Conservation (phyloP, 2,888 invertebrate genomes). For the Lymantria dispar region DNA sequence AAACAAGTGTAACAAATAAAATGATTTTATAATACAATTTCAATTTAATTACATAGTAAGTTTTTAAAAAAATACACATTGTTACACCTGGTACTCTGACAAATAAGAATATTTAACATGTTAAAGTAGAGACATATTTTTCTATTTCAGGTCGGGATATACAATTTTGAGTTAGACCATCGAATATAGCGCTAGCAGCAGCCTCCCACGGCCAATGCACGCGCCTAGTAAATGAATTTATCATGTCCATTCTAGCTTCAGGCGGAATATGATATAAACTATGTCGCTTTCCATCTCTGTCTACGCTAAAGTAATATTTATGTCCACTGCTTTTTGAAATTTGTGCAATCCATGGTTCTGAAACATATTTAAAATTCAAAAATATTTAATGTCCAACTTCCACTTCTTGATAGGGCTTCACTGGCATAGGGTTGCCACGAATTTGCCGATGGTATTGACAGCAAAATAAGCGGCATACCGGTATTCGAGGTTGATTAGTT, state of each 20-base stretch:
- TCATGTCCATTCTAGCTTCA: conserved; percentile 60
- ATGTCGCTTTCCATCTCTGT: conserved; percentile 48
- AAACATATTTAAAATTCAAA: conserved; percentile 21
- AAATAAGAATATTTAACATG: not conserved
- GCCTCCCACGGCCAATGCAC: conserved; percentile 71
- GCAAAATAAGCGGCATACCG: too few species aligned
- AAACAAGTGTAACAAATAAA: too few species aligned
- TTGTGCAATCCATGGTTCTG: conserved; percentile 72
- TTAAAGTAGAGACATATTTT: conserved; percentile 41
- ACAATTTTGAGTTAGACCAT: conserved; percentile 42
- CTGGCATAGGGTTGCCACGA: too few species aligned
- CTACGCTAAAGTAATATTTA: conserved; percentile 63
- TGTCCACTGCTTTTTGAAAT: conserved; percentile 62
- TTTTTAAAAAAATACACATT: too few species aligned
- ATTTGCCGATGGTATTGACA: too few species aligned
- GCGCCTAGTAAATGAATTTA: conserved; percentile 48
- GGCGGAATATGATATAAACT: conserved; percentile 59
- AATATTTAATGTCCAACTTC: too few species aligned
- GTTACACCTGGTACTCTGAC: not conserved
- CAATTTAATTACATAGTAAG: too few species aligned
- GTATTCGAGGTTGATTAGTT: too few species aligned
- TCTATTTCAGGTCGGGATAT: conserved; percentile 58
- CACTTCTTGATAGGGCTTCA: too few species aligned
- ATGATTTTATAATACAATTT: too few species aligned
- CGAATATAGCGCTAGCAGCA: conserved; percentile 54